These are phyloP conservation scores for Pterocles gutturalis DNA, from an alignment of 2,113 vertebrate genomes.

Conservation along the genomic window DNA sequence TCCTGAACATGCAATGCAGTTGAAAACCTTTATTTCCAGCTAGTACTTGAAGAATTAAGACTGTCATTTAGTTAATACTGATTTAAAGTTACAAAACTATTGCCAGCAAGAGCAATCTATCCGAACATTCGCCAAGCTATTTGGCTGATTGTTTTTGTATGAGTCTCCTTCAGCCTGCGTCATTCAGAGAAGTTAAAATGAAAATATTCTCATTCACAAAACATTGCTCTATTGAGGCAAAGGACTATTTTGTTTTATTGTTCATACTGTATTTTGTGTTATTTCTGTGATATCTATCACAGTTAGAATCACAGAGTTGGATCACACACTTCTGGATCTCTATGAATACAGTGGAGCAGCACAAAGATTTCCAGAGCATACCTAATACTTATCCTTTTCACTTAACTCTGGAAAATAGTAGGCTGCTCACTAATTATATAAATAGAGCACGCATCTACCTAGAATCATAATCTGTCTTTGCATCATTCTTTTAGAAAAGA, in stretches of 20 bases:
- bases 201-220: neutral
- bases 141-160: conserved; percentile 31
- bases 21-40: conserved; percentile 44
- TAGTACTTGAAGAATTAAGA: conserved; percentile 46
- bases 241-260: neutral
- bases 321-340: neutral
- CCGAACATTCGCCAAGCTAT: neutral
- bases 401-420: neutral
- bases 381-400: neutral
- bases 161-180: neutral
- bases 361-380: neutral
- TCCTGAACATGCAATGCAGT: neutral
- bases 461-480: neutral
- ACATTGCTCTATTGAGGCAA: neutral
- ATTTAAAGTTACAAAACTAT: conserved; percentile 58
- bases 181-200: neutral
- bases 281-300: neutral
- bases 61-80: conserved; percentile 38
- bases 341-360: neutral
- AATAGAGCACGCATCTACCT: neutral
- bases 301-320: neutral
- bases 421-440: neutral
- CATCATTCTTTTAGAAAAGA: neutral
- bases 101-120: conserved; percentile 46
- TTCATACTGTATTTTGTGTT: neutral